These are phyloP conservation scores for Glareola pratincola DNA, from an alignment of 2,113 vertebrate species.

Conservation along the genomic window DNA sequence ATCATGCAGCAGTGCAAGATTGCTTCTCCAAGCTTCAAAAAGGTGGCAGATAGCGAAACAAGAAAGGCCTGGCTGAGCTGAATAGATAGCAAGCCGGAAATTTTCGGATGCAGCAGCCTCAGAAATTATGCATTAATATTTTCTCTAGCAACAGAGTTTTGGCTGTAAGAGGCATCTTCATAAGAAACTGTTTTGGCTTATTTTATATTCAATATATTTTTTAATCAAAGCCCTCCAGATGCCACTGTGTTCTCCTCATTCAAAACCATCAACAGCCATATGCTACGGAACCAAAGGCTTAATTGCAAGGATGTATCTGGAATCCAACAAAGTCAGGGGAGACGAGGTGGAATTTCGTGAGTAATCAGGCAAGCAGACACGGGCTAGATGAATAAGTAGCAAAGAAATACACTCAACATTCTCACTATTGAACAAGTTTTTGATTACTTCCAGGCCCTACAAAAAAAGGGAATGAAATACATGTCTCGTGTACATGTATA, in stretches of 20 bases:
- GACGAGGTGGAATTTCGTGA: not conserved
- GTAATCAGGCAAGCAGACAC: not conserved
- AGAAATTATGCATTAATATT: not conserved
- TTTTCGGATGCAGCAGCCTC: not conserved
- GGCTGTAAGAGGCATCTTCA: not conserved
- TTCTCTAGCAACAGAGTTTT: not conserved
- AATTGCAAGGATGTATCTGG: constrained; percentile 27
- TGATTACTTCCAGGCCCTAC: not conserved
- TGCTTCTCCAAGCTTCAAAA: not conserved
- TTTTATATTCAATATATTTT: constrained; percentile 29
- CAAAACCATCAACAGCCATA: constrained; percentile 29
- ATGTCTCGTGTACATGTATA: accelerated
- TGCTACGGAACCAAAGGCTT: constrained; percentile 39
- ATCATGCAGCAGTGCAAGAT: not conserved
- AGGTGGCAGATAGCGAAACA: not conserved
- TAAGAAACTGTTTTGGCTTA: not conserved
- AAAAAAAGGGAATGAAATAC: not conserved
- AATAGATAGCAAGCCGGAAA: not conserved
- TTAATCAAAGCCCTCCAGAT: constrained; percentile 60
- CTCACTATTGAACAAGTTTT: not conserved
- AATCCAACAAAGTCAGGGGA: not conserved
- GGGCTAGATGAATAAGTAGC: not conserved
- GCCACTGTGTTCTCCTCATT: not conserved
- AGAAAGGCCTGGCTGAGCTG: not conserved
- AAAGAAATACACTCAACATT: not conserved